Conservation (phyloP, 2,113 vertebrate genomes). For the Syngnathus typhle region DNA sequence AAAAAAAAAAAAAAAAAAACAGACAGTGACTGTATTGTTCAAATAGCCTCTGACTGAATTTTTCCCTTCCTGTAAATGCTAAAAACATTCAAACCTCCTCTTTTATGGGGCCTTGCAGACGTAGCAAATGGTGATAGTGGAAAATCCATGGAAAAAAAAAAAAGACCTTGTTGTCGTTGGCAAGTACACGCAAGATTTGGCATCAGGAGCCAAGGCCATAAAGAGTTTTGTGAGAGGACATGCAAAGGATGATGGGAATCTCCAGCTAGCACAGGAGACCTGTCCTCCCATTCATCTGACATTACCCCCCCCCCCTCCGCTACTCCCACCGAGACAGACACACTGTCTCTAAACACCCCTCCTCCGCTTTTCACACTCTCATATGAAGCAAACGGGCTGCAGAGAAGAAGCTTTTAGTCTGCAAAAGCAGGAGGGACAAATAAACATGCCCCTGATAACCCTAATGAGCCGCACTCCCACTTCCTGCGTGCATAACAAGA, state of each 20-base stretch:
- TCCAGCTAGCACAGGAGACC: slow-evolving; percentile 47
- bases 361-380: slow-evolving; percentile 61
- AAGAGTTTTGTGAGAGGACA: slow-evolving; percentile 51
- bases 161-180: slow-evolving; percentile 50
- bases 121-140: slow-evolving; percentile 30
- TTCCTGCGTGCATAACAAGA: slow-evolving; percentile 35
- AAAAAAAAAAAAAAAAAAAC: neutral
- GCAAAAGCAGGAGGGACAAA: slow-evolving; percentile 38
- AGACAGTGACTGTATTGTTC: neutral
- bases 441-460: slow-evolving; percentile 55
- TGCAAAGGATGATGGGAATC: slow-evolving; percentile 67
- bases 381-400: slow-evolving; percentile 48
- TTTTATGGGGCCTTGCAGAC: slow-evolving; percentile 28
- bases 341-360: slow-evolving; percentile 49
- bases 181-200: slow-evolving; percentile 53
- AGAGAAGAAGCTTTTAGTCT: slow-evolving; percentile 38
- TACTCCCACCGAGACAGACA: slow-evolving; percentile 31
- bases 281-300: slow-evolving; percentile 59
- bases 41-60: slow-evolving; percentile 27
- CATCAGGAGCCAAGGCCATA: slow-evolving; percentile 49
- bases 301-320: slow-evolving; percentile 18
- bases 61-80: slow-evolving; percentile 20
- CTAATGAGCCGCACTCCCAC: slow-evolving; percentile 32
- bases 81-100: slow-evolving; percentile 6
- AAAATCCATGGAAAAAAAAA: slow-evolving; percentile 16